Conservation (phyloP, 2,113 vertebrate species). For the Sinocyclocheilus maitianheensis region DNA sequence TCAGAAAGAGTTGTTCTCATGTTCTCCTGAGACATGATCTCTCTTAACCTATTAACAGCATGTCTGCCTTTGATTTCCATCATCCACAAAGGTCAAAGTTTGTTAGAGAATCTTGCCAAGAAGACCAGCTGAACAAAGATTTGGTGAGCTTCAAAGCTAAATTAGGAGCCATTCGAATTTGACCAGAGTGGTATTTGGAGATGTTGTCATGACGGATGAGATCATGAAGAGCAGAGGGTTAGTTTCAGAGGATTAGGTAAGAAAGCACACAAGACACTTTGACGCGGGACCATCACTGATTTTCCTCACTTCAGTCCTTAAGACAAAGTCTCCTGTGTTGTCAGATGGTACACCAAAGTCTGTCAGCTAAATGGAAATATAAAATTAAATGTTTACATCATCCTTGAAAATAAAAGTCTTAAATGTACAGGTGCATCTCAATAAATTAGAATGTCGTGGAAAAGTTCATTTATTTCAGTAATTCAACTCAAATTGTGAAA, state of each 20-base stretch:
- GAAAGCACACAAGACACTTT: background rate
- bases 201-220: conserved; percentile 22
- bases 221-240: conserved; percentile 18
- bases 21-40: conserved; percentile 17
- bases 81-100: conserved; percentile 31
- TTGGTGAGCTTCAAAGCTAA: conserved; percentile 18
- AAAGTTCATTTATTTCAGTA: too few relatives aligned
- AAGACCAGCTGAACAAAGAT: conserved; percentile 33
- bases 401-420: too few relatives aligned
- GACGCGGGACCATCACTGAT: background rate
- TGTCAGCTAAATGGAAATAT: background rate
- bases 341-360: background rate
- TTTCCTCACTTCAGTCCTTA: background rate
- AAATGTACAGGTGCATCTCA: too few relatives aligned
- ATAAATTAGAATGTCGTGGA: too few relatives aligned
- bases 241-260: conserved; percentile 8
- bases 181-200: conserved; percentile 2
- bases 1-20: conserved; percentile 2
- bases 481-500: too few relatives aligned
- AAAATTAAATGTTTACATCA: background rate
- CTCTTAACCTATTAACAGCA: conserved; percentile 2
- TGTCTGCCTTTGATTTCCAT: conserved; percentile 23
- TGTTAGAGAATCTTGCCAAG: conserved; percentile 15
- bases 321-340: background rate
- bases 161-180: conserved; percentile 16